phyloP scores from a whole-genome alignment of 2,888 invertebrate genomes.

The Dastarcus helophoroides region DNA sequence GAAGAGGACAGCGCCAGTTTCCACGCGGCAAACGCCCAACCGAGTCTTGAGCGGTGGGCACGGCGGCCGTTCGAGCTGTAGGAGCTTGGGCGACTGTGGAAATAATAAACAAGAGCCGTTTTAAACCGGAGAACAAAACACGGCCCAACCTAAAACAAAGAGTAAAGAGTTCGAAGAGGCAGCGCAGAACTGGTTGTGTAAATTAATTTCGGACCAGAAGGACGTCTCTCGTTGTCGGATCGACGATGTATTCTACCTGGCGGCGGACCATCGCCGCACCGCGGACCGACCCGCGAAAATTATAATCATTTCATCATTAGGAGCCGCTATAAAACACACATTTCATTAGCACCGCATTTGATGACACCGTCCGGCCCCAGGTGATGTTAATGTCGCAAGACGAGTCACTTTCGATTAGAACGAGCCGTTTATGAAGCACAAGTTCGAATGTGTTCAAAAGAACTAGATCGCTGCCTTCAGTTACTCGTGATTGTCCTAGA shows the following conservation, averaged over 20 bases:
- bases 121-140: slow-evolving; percentile 34
- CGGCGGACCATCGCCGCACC: slow-evolving; percentile 14
- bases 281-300: slow-evolving; percentile 29
- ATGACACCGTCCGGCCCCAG: too few species aligned
- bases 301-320: slow-evolving; percentile 31
- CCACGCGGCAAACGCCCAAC: slow-evolving; percentile 18
- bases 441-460: too few species aligned
- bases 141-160: slow-evolving; percentile 35
- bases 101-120: slow-evolving; percentile 36
- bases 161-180: slow-evolving; percentile 22
- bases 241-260: slow-evolving; percentile 18
- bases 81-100: slow-evolving; percentile 23
- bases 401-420: too few species aligned
- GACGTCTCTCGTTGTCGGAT: slow-evolving; percentile 16
- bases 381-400: too few species aligned
- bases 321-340: slow-evolving; percentile 26
- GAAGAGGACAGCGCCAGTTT: slow-evolving; percentile 18
- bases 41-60: slow-evolving; percentile 14
- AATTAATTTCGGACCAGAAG: slow-evolving; percentile 34
- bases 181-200: slow-evolving; percentile 34
- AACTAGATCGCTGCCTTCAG: too few species aligned
- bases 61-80: slow-evolving; percentile 16
- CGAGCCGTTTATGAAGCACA: too few species aligned
- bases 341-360: slow-evolving; percentile 24
- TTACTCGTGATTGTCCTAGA: too few species aligned